These are phyloP conservation scores for Agrilus planipennis DNA, from an alignment of 1,140 invertebrate species.

Conservation along the genomic window DNA sequence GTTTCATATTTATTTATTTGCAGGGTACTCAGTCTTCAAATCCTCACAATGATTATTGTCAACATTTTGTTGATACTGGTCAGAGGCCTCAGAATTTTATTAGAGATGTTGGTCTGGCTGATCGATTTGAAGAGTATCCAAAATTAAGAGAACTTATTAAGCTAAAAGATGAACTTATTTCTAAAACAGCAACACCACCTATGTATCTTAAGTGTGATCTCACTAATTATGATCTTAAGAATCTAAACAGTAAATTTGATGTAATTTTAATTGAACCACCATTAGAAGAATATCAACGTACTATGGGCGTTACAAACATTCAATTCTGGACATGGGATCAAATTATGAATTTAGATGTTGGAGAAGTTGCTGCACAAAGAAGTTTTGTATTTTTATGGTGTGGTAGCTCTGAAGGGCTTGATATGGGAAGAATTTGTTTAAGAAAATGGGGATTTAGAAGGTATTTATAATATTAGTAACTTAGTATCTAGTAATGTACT, in stretches of 20 bases:
- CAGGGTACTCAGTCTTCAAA: constrained; percentile 97
- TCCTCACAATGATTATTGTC: constrained; percentile 98
- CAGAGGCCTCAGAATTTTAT: constrained; percentile 98
- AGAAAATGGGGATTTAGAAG: constrained; percentile 94
- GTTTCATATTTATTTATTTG: constrained; percentile 10
- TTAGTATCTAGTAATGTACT: neutral
- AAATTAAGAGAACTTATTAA: constrained; percentile 91
- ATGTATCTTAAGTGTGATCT: constrained; percentile 96
- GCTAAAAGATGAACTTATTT: constrained; percentile 89
- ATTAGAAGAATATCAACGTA: constrained; percentile 86
- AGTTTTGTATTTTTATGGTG: constrained; percentile 97
- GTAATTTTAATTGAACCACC: constrained; percentile 94
- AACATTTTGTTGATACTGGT: constrained; percentile 97
- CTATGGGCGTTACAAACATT: constrained; percentile 70
- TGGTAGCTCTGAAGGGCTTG: constrained; percentile 87
- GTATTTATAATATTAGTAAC: constrained; percentile 10
- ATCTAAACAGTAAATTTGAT: constrained; percentile 87
- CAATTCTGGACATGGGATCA: constrained; percentile 95
- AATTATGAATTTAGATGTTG: constrained; percentile 86
- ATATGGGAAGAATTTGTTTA: constrained; percentile 87
- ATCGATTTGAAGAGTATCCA: constrained; percentile 97
- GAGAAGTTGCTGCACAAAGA: constrained; percentile 78
- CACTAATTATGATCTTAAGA: constrained; percentile 70
- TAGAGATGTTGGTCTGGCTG: constrained; percentile 87
- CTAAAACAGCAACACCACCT: constrained; percentile 83